phyloP scores from a whole-genome alignment of 2,113 vertebrate species.

The Mastomys natalensis region DNA sequence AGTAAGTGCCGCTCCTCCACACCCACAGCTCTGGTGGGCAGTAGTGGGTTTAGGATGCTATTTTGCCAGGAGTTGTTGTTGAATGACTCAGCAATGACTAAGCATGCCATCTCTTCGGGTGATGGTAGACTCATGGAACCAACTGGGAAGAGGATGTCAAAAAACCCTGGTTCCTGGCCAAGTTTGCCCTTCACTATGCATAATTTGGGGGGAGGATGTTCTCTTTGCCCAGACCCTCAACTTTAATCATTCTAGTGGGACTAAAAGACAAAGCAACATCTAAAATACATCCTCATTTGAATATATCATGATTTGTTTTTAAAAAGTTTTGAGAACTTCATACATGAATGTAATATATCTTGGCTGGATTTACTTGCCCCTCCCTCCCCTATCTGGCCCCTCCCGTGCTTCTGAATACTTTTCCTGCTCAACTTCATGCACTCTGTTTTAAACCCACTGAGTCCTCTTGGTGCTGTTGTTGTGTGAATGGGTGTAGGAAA shows the following conservation, averaged over 20 bases:
- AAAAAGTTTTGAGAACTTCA: background rate
- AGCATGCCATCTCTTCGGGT: background rate
- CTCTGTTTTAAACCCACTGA: background rate
- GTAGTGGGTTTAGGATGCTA: background rate
- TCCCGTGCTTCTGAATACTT: background rate
- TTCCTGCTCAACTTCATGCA: background rate
- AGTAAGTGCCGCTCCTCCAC: background rate
- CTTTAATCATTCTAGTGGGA: background rate
- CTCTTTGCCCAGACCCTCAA: background rate
- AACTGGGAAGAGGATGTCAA: background rate
- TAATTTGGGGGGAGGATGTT: background rate
- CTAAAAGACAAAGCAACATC: background rate
- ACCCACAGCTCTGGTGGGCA: background rate
- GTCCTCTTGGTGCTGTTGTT: background rate
- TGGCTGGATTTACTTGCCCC: background rate
- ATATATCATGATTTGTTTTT: background rate
- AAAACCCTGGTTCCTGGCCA: background rate
- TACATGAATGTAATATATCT: background rate
- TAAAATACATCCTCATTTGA: background rate
- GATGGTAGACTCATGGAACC: background rate
- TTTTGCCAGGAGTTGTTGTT: background rate
- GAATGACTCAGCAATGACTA: background rate
- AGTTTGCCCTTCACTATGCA: background rate
- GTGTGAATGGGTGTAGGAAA: background rate
- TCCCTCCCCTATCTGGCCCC: background rate